phyloP scores from a whole-genome alignment of 2,113 vertebrate species.

The Siphamia tubifer region DNA sequence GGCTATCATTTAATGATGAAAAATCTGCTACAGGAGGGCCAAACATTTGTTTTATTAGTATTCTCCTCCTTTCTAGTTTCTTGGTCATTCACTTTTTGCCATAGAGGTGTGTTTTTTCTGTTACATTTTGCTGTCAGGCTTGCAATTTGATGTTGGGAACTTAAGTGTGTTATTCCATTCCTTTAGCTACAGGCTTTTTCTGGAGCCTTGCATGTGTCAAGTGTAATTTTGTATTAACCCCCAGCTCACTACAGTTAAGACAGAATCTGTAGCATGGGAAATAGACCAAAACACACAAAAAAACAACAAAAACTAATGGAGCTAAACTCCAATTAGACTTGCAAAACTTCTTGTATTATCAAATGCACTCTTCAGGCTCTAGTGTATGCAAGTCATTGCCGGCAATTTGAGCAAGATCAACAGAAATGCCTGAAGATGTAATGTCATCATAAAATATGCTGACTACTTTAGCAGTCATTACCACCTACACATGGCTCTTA shows the following conservation, averaged over 20 bases:
- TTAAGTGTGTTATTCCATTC: constrained; percentile 15
- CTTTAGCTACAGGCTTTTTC: constrained; percentile 5
- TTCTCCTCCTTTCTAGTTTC: constrained; percentile 19
- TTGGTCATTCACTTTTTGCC: constrained; percentile 9
- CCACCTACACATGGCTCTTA: constrained; percentile 22
- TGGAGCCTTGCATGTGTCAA: constrained; percentile 5
- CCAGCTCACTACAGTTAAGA: neutral
- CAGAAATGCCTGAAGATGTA: constrained; percentile 54
- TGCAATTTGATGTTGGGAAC: constrained; percentile 21
- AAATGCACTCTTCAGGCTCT: constrained; percentile 5
- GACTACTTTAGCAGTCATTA: constrained; percentile 55
- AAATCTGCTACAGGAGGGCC: constrained; percentile 53
- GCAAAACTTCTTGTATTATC: neutral
- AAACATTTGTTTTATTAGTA: constrained; percentile 50
- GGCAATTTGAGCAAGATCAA: constrained; percentile 32
- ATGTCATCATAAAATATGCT: constrained; percentile 64
- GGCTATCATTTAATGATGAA: constrained; percentile 76
- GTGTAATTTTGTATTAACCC: constrained; percentile 29
- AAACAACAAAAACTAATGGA: neutral
- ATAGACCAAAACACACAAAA: neutral
- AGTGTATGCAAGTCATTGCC: constrained; percentile 29
- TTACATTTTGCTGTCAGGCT: constrained; percentile 37
- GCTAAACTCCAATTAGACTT: constrained; percentile 2
- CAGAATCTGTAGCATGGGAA: neutral
- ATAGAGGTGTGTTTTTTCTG: neutral